Evolutionary conservation across 2,113 vertebrate species (phyloP), one percentile per base, ranked within the genome.

Genomic region (Balaenoptera acutorostrata): DNA sequence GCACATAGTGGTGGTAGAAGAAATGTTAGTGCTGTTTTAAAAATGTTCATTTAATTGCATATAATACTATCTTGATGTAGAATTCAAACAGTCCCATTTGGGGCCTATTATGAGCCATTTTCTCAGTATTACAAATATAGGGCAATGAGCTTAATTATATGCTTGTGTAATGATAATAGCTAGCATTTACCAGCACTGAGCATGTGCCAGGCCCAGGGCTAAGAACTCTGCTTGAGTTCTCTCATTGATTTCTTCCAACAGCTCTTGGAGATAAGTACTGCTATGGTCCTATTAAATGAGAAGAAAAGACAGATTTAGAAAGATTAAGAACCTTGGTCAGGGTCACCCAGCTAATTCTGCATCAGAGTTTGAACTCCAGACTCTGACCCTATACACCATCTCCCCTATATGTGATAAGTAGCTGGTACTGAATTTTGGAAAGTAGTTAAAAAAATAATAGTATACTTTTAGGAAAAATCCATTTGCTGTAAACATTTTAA

Each of bases 131-230:
- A 66, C 41, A 90, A 96, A 88, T 94, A 46, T 90, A 94, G 46
- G 15, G 88, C 59, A 94, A 88, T 71, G 85, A 96, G 52, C 77
- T 93, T 96, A 97, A 97, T 97, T 94, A 91, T 61, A 95, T 68
- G 86, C 66, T 97, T 97, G 55, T 15, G 33, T 77, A 61, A 93
- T 69, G 75, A 72, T 97, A 90, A 94, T 88, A 94, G 69, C 64
- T 92, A 92, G 84, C 46, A 75, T 85, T 90, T 90, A 75, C 57
- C 41, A 96, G 97, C 57, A 61, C 49, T 89, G 95, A 90, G 21
- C 80, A 82, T 96, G 59, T 82, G 59, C 71, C 88, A 81, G 69
- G 44, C 68, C 89, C 41, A 92, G 57, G 74, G 86, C 88, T 95
- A 84, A 96, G 86, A 88, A 88, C 49, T 95, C 88, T 89, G n/a